A percentile compares a stretch with the other conserved stretches of the same genome.
phyloP scores from a whole-genome alignment of 2,888 invertebrate genomes.

The Cephus rjabovi region DNA sequence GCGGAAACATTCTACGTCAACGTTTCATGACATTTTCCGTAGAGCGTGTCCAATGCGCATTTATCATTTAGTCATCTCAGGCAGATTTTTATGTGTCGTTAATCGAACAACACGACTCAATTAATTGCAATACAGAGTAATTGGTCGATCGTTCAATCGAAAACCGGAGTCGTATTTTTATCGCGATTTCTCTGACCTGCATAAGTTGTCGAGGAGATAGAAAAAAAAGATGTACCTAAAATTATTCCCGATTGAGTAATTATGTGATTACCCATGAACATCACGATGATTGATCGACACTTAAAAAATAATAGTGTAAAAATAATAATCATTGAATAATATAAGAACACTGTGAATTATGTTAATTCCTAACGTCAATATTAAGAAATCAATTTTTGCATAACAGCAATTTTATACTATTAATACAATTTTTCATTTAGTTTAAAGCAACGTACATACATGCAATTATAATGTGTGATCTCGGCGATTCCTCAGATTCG shows the following conservation, averaged over 20 bases:
- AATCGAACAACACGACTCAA: not conserved
- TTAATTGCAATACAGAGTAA: not conserved
- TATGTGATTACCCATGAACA: no score
- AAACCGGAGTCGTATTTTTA: not conserved
- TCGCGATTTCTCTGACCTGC: not conserved
- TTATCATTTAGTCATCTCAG: not conserved
- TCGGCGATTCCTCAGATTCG: constrained; percentile 68
- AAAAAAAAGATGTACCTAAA: no score
- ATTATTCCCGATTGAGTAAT: no score
- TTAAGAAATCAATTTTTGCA: not conserved
- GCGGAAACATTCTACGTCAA: not conserved
- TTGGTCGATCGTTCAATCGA: not conserved
- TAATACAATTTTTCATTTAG: not conserved
- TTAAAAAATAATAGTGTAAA: not conserved
- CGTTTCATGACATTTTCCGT: not conserved
- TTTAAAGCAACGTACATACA: not conserved
- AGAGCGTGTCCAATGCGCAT: not conserved
- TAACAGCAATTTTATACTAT: not conserved
- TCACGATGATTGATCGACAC: not conserved
- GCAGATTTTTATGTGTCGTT: not conserved
- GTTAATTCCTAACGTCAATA: not conserved
- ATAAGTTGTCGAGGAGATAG: not conserved
- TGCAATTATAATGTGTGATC: not conserved
- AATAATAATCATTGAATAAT: not conserved
- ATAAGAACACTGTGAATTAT: not conserved